These are phyloP conservation scores for Pagetopsis macropterus DNA, from an alignment of 2,797 vertebrate species.

Conservation along the genomic window DNA sequence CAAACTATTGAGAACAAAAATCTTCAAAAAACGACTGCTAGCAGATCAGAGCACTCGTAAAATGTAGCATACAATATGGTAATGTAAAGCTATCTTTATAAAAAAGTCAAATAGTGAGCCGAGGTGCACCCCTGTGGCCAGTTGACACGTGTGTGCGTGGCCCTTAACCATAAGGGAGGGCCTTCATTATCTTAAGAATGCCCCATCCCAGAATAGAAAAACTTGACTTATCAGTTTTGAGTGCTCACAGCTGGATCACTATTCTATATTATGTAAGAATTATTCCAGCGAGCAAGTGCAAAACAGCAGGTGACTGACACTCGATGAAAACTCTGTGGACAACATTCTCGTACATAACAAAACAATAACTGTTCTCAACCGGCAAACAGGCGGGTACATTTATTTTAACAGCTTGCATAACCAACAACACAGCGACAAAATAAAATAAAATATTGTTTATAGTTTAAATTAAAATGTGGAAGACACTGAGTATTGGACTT, in stretches of 20 bases:
- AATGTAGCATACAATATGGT: background rate
- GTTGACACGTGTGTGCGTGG: conserved; percentile 58
- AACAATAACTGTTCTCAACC: too few species aligned
- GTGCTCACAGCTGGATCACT: conserved; percentile 52
- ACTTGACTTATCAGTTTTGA: conserved; percentile 64
- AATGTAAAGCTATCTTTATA: background rate
- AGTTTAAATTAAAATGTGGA: too few species aligned
- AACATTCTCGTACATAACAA: conserved; percentile 44
- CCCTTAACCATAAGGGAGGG: conserved; percentile 45
- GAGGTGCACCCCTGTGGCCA: conserved; percentile 56
- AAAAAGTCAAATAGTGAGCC: conserved; percentile 16
- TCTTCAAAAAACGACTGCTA: too few species aligned
- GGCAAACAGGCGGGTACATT: too few species aligned
- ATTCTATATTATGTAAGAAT: conserved; percentile 56
- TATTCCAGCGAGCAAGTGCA: conserved; percentile 28
- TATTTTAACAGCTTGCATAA: too few species aligned
- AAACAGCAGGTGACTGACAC: conserved; percentile 39
- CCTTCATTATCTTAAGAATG: conserved; percentile 68
- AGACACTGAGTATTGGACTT: too few species aligned
- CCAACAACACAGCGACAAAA: too few species aligned
- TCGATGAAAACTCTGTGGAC: conserved; percentile 35
- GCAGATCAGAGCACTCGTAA: background rate
- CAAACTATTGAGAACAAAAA: too few species aligned
- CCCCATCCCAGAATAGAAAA: conserved; percentile 75
- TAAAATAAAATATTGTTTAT: too few species aligned